Base-by-base conservation (phyloP, 2,113 vertebrate species). In the Chroicocephalus ridibundus region DNA sequence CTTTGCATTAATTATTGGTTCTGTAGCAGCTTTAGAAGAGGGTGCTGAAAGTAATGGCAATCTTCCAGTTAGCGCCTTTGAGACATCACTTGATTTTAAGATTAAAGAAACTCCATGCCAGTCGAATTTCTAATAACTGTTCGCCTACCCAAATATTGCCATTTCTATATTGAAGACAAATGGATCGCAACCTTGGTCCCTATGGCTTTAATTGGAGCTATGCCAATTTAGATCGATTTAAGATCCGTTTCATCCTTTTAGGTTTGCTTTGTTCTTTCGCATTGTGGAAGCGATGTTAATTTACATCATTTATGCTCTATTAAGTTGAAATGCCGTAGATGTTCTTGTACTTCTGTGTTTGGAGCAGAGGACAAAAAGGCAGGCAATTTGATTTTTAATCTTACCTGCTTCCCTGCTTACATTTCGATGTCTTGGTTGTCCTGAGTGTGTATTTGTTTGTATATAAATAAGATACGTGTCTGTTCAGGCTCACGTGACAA, bases 1-100 rank as follows among this genome's bases (percentile, higher is more conserved):
- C 81, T 78, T 82, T 93, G 26, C 70, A 72, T 66, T 78, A 90
- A 72, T 94, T 87, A 68, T 51, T 94, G 52, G 25, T 42, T 78
- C 75, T 83, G 57, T 34, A 82, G 70, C 62, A 55, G 70, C 93
- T 82, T 66, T 88, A 94, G 72, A 87, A 89, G 69, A 94, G 91
- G 66, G 58, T n/a, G 85, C 90, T 74, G 76, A 64, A 86, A 88
- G 46, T 86, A 62, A 82, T 79, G 70, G 68, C 74, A 88, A 1
- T 47, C 49, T 96, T 96, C 97, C 81, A 94, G 46, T 85, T 88
- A 92, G 88, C 6, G 9, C 74, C 65, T 90, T 13, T 89, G 91
- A 89, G 66, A n/a, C n/a, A 49, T 61, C 24, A 12, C 89, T 92
- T 82, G 62, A 85, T 72, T 95, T 92, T 88, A 82, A 94, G 80